Evolutionary conservation across 2,113 vertebrate genomes (phyloP).

Genomic region (Ascaphus truei): DNA sequence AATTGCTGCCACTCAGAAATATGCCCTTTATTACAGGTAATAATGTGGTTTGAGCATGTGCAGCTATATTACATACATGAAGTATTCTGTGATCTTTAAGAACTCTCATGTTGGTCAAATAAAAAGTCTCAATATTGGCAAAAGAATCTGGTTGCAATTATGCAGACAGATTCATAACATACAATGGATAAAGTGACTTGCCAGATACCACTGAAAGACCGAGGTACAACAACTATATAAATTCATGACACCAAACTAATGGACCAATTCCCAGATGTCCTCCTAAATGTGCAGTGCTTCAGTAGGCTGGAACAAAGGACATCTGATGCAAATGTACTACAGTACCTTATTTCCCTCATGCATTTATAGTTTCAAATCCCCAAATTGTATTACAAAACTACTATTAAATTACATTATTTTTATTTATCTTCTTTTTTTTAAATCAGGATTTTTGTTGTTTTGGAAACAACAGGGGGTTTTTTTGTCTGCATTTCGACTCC

Average conservation of each 20-base stretch:
- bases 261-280: background rate
- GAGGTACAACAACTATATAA: background rate
- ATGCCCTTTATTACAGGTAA: no score
- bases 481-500: background rate
- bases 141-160: no score
- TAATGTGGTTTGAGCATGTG: no score
- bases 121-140: no score
- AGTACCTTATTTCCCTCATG: background rate
- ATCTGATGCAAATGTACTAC: background rate
- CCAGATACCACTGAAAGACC: background rate
- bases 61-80: no score
- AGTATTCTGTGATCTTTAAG: no score
- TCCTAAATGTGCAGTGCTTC: background rate
- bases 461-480: no score
- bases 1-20: no score
- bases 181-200: background rate
- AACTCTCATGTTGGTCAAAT: no score
- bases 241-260: background rate
- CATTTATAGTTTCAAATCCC: background rate
- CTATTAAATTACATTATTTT: background rate
- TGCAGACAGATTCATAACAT: no score
- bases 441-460: no score
- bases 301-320: background rate
- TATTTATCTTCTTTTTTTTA: no score
- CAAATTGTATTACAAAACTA: background rate